Conservation (phyloP, 2,888 invertebrate species). For the Notodonta dromedarius region DNA sequence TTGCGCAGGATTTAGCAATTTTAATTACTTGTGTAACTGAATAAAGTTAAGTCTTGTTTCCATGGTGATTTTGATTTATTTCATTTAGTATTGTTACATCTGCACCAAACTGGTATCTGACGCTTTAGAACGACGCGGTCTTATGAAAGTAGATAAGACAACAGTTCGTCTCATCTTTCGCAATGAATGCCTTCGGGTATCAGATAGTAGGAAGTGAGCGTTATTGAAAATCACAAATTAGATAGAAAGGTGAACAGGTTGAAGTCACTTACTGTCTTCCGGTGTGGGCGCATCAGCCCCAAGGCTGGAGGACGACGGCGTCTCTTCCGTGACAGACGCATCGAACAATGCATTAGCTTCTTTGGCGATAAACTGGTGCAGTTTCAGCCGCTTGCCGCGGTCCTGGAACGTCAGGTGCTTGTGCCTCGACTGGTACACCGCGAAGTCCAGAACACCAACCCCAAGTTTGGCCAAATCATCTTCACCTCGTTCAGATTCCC, state of each 20-base stretch:
- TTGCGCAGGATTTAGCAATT: too few relatives aligned
- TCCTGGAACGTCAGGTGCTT: conserved; percentile 93
- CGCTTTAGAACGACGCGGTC: too few relatives aligned
- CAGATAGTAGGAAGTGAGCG: too few relatives aligned
- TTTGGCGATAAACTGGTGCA: conserved; percentile 94
- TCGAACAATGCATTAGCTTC: conserved; percentile 92
- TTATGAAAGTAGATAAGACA: too few relatives aligned
- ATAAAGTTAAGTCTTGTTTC: too few relatives aligned
- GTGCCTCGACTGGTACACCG: conserved; percentile 90
- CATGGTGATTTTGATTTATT: too few relatives aligned
- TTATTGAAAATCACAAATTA: too few relatives aligned
- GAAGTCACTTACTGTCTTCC: conserved; percentile 80
- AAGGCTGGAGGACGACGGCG: conserved; percentile 76
- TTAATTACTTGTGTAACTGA: too few relatives aligned
- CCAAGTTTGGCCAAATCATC: conserved; percentile 88
- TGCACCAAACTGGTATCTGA: too few relatives aligned
- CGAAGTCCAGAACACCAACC: conserved; percentile 86
- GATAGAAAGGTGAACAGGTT: neutral
- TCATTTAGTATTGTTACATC: too few relatives aligned
- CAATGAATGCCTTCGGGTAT: too few relatives aligned
- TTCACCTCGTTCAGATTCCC: conserved; percentile 93
- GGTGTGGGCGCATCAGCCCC: conserved; percentile 78
- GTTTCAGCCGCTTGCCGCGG: conserved; percentile 91
- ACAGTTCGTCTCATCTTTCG: too few relatives aligned
- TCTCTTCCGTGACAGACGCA: conserved; percentile 74